Percentiles rank a stretch among this genome's conserved stretches.
Evolutionary conservation across 2,888 invertebrate species (phyloP).

Genomic region (Lasius fuliginosus): DNA sequence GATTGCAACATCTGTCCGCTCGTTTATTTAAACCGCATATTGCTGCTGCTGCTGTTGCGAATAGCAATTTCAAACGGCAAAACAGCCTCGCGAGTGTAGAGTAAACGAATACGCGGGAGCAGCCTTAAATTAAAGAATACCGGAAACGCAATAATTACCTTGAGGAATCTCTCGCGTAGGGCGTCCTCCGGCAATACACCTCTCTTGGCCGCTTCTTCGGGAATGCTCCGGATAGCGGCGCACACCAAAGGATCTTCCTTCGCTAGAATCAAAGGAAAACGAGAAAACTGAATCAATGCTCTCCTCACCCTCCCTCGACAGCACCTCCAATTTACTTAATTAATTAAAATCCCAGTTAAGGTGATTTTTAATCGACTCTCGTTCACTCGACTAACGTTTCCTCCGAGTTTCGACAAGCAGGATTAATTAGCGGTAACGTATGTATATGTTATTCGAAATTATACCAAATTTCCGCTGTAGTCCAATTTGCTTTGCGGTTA

Average conservation of each 20-base stretch:
- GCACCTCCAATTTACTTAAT: neutral
- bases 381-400: neutral
- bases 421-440: conserved; percentile 28
- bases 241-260: conserved; percentile 93
- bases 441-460: conserved; percentile 20
- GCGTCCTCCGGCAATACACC: conserved; percentile 97
- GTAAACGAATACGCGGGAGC: too few species aligned
- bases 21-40: too few species aligned
- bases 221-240: conserved; percentile 92
- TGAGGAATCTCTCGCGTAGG: conserved; percentile 94
- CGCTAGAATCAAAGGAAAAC: conserved; percentile 84
- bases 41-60: too few species aligned
- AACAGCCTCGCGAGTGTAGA: too few species aligned
- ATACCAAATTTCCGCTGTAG: conserved; percentile 1
- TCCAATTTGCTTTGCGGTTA: conserved; percentile 35
- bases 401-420: neutral
- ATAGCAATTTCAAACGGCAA: too few species aligned
- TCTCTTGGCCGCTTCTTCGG: conserved; percentile 91
- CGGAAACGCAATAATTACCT: conserved; percentile 82
- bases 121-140: neutral
- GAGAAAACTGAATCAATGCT: conserved; percentile 20
- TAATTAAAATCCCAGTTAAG: conserved; percentile 12
- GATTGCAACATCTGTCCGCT: too few species aligned
- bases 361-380: neutral
- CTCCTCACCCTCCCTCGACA: neutral